Evolutionary conservation across 2,113 vertebrate species (phyloP).

Genomic region (Antigone vipio): DNA sequence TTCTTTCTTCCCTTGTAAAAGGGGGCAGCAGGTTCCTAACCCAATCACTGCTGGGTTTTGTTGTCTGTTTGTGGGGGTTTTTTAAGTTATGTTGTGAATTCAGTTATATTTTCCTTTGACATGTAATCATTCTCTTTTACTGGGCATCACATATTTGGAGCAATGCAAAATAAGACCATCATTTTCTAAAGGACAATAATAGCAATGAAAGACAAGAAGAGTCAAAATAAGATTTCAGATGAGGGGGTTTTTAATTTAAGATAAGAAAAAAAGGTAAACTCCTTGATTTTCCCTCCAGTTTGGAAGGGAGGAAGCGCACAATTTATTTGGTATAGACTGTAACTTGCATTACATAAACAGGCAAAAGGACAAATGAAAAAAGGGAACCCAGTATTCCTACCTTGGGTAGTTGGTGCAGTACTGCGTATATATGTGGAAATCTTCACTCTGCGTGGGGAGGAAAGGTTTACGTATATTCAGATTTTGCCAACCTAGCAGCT

Average conservation of each 20-base stretch:
- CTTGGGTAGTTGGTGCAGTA: slow-evolving; percentile 97
- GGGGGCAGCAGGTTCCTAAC: neutral
- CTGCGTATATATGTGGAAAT: slow-evolving; percentile 95
- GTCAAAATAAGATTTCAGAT: neutral
- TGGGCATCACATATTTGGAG: neutral
- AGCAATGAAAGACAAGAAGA: neutral
- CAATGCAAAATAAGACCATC: neutral
- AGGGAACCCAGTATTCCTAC: slow-evolving; percentile 61
- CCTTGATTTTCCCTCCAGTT: neutral
- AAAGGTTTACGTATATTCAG: neutral
- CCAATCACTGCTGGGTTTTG: neutral
- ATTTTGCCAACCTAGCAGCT: neutral
- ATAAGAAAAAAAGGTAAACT: neutral
- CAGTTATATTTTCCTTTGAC: neutral
- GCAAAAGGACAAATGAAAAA: neutral
- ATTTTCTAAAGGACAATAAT: neutral
- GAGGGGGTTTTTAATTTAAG: neutral
- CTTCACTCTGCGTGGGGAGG: slow-evolving; percentile 85
- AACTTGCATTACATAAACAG: neutral
- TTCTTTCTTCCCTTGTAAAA: neutral
- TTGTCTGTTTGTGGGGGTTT: no score
- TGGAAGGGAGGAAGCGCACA: neutral
- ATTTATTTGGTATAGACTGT: neutral
- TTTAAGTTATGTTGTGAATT: neutral
- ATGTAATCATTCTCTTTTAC: neutral